A percentile compares a stretch with the other conserved stretches of the same genome.
Evolutionary conservation across 2,888 invertebrate genomes (phyloP).

Genomic region (Ctena decussata): DNA sequence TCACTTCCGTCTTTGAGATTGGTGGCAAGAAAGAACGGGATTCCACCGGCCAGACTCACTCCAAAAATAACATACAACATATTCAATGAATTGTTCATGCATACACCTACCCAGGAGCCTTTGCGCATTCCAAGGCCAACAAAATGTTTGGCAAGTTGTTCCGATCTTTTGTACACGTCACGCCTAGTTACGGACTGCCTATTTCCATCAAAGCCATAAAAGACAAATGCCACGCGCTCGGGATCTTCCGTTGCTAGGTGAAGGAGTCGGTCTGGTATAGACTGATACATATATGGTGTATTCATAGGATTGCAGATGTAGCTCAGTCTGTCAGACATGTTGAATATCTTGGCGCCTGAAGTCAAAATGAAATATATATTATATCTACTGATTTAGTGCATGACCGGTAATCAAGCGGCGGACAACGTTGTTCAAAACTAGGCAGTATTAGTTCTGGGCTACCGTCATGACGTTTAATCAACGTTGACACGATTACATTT

Average conservation of each 20-base stretch:
- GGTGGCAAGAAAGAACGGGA: slow-evolving; percentile 32
- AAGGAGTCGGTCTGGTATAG: slow-evolving; percentile 41
- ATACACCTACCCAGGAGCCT: slow-evolving; percentile 31
- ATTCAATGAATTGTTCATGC: slow-evolving; percentile 57
- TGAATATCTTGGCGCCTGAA: no score
- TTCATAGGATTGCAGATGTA: neutral
- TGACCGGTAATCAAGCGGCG: no score
- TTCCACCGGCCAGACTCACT: slow-evolving; percentile 41
- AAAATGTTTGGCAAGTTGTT: slow-evolving; percentile 29
- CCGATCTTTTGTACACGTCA: slow-evolving; percentile 28
- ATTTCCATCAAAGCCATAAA: slow-evolving; percentile 26
- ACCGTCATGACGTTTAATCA: no score
- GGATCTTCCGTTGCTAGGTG: slow-evolving; percentile 41
- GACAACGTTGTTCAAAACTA: no score
- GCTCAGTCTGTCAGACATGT: neutral
- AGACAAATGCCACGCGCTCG: slow-evolving; percentile 50
- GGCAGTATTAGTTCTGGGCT: no score
- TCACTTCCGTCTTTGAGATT: slow-evolving; percentile 59
- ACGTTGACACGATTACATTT: no score
- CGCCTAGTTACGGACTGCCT: slow-evolving; percentile 33
- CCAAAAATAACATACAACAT: slow-evolving; percentile 38
- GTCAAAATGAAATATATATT: no score
- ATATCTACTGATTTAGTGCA: no score
- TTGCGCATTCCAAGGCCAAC: slow-evolving; percentile 37
- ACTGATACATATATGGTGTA: slow-evolving; percentile 42